phyloP scores from a whole-genome alignment of 1,140 invertebrate species.

The Homarus americanus region DNA sequence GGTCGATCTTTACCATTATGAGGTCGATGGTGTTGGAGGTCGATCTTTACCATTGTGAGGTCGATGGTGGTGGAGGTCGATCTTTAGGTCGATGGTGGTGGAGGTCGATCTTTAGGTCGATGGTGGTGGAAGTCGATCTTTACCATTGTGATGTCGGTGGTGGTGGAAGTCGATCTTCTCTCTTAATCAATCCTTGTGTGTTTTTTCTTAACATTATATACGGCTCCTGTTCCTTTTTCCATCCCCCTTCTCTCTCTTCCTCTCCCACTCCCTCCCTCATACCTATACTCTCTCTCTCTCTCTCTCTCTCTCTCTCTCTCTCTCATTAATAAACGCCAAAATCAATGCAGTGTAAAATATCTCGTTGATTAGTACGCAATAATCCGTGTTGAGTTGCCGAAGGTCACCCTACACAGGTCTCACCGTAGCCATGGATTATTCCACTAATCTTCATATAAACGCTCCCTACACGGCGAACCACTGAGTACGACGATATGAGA shows the following conservation, averaged over 20 bases:
- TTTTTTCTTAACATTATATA: no score
- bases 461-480: no score
- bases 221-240: no score
- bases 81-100: neutral
- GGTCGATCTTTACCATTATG: no score
- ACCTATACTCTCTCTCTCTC: slow-evolving; percentile 21
- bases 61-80: neutral
- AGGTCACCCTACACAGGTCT: neutral
- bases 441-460: no score
- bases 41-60: neutral
- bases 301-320: neutral
- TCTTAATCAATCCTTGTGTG: no score
- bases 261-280: neutral
- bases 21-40: no score
- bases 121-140: neutral
- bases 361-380: slow-evolving; percentile 21
- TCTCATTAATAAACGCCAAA: slow-evolving; percentile 11
- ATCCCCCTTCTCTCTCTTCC: no score
- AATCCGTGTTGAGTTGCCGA: neutral
- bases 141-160: neutral
- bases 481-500: no score
- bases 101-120: neutral
- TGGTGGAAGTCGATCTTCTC: neutral
- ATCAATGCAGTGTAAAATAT: slow-evolving; percentile 25
- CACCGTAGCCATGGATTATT: no score